A percentile compares a stretch with the other conserved stretches of the same genome.
Evolutionary conservation across 2,113 vertebrate genomes (phyloP).

Genomic region (Psephotus haematonotus): DNA sequence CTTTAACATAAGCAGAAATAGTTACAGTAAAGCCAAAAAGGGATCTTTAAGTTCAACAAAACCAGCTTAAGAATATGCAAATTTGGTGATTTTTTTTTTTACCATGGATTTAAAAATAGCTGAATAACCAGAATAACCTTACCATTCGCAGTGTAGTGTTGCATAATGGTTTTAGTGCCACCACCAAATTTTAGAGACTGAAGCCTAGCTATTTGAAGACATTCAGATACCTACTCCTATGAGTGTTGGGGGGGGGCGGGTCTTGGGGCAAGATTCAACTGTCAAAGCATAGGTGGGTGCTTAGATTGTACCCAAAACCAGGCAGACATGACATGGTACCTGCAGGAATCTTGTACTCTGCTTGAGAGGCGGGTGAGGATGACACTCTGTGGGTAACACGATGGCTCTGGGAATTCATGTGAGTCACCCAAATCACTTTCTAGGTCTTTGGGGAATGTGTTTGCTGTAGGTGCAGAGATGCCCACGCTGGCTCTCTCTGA

Average conservation of each 20-base stretch:
- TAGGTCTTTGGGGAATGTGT: background rate
- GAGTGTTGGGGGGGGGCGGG: fast-evolving
- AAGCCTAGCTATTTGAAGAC: background rate
- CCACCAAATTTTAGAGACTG: background rate
- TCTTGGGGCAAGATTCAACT: background rate
- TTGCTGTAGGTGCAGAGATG: background rate
- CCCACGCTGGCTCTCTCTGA: background rate
- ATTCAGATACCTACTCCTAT: background rate
- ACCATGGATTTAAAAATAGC: background rate
- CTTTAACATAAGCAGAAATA: background rate
- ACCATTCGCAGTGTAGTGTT: background rate
- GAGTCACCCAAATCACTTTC: background rate
- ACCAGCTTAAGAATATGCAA: background rate
- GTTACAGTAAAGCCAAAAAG: background rate
- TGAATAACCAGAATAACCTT: background rate
- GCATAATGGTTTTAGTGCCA: background rate
- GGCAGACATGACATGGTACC: fast-evolving
- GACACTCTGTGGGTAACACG: fast-evolving
- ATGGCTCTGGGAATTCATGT: fast-evolving
- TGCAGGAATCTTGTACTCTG: background rate
- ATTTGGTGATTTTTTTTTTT: background rate
- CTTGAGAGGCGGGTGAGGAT: background rate
- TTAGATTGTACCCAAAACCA: background rate
- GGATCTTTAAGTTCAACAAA: background rate
- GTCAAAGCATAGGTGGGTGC: background rate